phyloP scores from a whole-genome alignment of 2,888 invertebrate genomes.

The Buathra laborator region DNA sequence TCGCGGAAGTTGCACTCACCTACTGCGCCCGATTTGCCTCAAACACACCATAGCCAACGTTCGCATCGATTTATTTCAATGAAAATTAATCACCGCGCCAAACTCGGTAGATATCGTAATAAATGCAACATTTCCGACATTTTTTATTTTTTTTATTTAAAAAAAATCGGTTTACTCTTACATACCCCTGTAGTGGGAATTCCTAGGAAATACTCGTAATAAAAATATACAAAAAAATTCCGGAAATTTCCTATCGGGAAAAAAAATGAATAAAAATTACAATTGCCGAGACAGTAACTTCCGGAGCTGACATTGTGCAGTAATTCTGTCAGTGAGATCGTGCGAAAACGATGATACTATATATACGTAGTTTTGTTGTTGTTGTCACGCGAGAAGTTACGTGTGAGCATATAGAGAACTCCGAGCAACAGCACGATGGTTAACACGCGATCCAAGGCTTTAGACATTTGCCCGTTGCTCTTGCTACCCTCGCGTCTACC shows the following conservation, averaged over 20 bases:
- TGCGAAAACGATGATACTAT: constrained; percentile 6
- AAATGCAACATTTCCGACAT: not conserved
- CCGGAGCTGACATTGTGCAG: not conserved
- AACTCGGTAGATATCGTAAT: constrained; percentile 4
- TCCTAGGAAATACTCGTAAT: too few relatives aligned
- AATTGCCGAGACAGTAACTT: too few relatives aligned
- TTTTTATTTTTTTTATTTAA: too few relatives aligned
- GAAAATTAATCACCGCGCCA: not conserved
- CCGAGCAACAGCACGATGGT: constrained; percentile 53
- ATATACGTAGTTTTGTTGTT: not conserved
- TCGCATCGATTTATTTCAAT: not conserved
- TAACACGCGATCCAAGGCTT: constrained; percentile 66
- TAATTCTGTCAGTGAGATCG: constrained; percentile 22
- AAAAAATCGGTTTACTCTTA: too few relatives aligned
- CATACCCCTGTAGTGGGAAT: too few relatives aligned
- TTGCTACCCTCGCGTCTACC: constrained; percentile 20
- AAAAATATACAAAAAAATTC: too few relatives aligned
- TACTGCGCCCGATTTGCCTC: constrained; percentile 4
- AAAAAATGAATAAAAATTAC: too few relatives aligned
- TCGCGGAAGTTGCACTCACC: constrained; percentile 30
- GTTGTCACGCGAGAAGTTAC: constrained; percentile 57
- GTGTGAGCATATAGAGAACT: constrained; percentile 47
- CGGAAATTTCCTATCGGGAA: not conserved
- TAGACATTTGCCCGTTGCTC: constrained; percentile 49
- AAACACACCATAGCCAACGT: not conserved